These are phyloP conservation scores for Danaus chrysippus DNA, from an alignment of 2,888 invertebrate species.

Conservation along the genomic window DNA sequence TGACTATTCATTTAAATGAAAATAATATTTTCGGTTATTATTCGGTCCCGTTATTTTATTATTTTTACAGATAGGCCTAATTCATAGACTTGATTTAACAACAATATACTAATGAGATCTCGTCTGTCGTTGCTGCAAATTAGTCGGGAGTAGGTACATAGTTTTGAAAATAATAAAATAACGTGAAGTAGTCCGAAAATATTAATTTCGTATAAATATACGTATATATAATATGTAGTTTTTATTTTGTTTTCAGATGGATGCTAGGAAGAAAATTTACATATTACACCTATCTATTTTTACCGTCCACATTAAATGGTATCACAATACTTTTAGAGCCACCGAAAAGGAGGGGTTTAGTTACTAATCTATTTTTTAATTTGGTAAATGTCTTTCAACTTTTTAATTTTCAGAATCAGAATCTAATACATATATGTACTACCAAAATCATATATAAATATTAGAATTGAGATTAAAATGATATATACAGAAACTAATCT, in stretches of 20 bases:
- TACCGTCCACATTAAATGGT: conserved; percentile 59
- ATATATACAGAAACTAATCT: background rate
- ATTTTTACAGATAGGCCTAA: too few species aligned
- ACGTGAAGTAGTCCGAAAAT: too few species aligned
- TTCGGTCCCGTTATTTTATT: too few species aligned
- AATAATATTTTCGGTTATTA: too few species aligned
- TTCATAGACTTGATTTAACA: too few species aligned
- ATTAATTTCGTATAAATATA: too few species aligned
- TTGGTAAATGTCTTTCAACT: conserved; percentile 47
- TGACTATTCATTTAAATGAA: too few species aligned
- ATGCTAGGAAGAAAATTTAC: conserved; percentile 51
- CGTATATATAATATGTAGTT: background rate
- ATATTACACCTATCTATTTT: conserved; percentile 50
- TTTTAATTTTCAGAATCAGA: background rate
- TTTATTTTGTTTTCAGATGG: conserved; percentile 45
- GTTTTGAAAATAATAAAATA: too few species aligned
- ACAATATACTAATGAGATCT: too few species aligned
- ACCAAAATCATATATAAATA: background rate
- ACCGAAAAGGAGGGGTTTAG: conserved; percentile 60
- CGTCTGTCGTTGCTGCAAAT: too few species aligned
- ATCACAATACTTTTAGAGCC: conserved; percentile 65
- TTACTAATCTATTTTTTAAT: conserved; percentile 67
- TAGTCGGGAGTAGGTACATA: too few species aligned
- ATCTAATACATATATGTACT: background rate
- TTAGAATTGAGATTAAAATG: background rate